Base-by-base conservation (phyloP, 2,113 vertebrate species). In the Abramis brama region DNA sequence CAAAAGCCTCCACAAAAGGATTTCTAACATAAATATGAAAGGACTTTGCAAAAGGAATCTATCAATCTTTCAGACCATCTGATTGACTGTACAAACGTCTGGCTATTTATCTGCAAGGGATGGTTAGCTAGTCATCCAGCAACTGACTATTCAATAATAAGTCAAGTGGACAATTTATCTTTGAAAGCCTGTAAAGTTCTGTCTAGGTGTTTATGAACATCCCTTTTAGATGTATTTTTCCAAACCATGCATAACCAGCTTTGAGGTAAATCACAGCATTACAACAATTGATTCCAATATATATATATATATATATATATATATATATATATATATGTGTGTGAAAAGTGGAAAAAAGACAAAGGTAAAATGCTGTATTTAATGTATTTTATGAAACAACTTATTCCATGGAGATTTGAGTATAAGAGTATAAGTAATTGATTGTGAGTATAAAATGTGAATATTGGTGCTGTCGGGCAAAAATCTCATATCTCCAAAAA, bases 21-120 rank as follows among this genome's bases (percentile, higher is more conserved):
- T 52, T 76, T 55, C 27, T 30, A 33, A 55, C 12, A 77, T 52
- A 52, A 77, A 77, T 77, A 33, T 52, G 27, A 77, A 77, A 77
- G 17, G 17, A 76, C 43, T 17, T 10, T 30, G 4, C 27, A 1
- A 76, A 52, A 55, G 43, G 17, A 2, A 7, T 76, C 27, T 19
- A 10, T 55, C 45, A 76, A 17, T 30, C 74, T 76, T 47, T 76
- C 74, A 21, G 75, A 77, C 27, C 47, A 77, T 55, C 27, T 6
- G 25, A 25, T 27, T 30, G 17, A 55, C 27, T 27, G 47, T 11
- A 33, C 21, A 11, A 77, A 19, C 1, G 0, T 39, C 70, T 73
- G 30, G 17, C 13, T 9, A 33, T 36, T 68, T 30, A 30, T 70
- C 66, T 70, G 66, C 66, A 23, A 62, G 10, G n/a, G 11, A 71